Evolutionary conservation across 2,888 invertebrate genomes (phyloP), one percentile per base, ranked within the genome.

Genomic region (Shargacucullia verbasci): DNA sequence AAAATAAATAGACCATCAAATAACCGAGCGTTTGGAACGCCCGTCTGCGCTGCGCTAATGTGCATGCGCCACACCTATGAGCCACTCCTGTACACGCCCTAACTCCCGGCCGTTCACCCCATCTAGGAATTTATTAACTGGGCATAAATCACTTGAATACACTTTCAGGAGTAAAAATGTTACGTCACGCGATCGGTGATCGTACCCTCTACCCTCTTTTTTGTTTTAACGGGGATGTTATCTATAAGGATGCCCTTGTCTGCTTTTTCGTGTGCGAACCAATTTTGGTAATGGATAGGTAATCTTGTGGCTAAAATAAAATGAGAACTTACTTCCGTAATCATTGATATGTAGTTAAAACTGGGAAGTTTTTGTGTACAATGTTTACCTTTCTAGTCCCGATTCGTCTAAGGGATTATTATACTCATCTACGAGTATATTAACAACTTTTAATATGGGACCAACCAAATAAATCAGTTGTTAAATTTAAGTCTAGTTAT

Each of bases 61-160:
- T 81, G 73, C 62, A 68, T 44, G 57, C 47, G 79, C 81, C 86
- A 62, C 88, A 80, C 87, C 87, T 82, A 70, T 53, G 65, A 47
- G 72, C 76, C 86, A 76, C 85, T 78, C 85, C 86, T 78, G 67
- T 73, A 76, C 81, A 81, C 76, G 63, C 65, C 76, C 84, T 82
- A 70, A 81, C 61, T 84, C 80, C 73, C 58, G 80, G 86, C 73
- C 87, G 67, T 76, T 78, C 84, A 86, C 88, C 88, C 78, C 81
- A 57, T 64, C 75, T 79, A 77, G 84, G 80, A 88, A 89, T 89
- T 89, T 91, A 91, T 91, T 90, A 90, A 89, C 86, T 67, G 59
- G 49, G 59, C 76, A 81, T 84, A 84, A 85, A 85, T 85, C 84
- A 83, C 82, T 78, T 75, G 80, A 80, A 74, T 80, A 78, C 73